Percentiles rank a stretch among this genome's conserved stretches.
phyloP scores from a whole-genome alignment of 2,888 invertebrate species.

The Tridacna crocea region DNA sequence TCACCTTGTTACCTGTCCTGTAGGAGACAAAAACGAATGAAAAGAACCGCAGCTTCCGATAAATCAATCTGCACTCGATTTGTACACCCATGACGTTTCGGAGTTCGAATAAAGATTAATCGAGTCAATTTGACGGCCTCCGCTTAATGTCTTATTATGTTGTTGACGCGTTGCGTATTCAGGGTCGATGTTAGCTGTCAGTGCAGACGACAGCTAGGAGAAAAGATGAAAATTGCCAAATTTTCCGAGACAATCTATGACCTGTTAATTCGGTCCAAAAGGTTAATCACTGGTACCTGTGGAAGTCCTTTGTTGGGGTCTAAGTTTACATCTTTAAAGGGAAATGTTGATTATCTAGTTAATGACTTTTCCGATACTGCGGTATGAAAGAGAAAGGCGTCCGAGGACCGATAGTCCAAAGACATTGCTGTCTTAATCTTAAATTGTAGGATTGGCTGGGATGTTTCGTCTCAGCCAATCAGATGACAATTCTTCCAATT shows the following conservation, averaged over 20 bases:
- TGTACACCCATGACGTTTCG: conserved; percentile 37
- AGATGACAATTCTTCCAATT: too few species aligned
- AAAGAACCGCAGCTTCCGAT: conserved; percentile 36
- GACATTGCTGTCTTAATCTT: too few species aligned
- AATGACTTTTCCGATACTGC: background rate
- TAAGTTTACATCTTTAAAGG: background rate
- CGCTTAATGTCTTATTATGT: conserved; percentile 50
- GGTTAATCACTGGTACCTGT: background rate
- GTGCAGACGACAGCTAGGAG: conserved; percentile 31
- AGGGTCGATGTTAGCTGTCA: conserved; percentile 37
- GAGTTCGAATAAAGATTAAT: conserved; percentile 53
- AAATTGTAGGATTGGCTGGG: too few species aligned
- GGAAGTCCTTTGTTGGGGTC: background rate
- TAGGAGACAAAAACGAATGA: conserved; percentile 34
- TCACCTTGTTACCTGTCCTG: conserved; percentile 39
- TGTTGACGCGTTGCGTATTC: conserved; percentile 48
- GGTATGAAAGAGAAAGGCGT: too few species aligned
- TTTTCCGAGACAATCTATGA: conserved; percentile 7
- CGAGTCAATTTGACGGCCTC: conserved; percentile 44
- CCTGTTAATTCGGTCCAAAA: background rate
- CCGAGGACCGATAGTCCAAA: too few species aligned
- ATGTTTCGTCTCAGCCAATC: too few species aligned
- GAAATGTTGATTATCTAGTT: background rate
- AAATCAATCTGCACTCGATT: conserved; percentile 52
- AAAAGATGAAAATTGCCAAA: conserved; percentile 26